These are phyloP conservation scores for Callopanchax toddi DNA, from an alignment of 2,113 vertebrate species.

Conservation along the genomic window DNA sequence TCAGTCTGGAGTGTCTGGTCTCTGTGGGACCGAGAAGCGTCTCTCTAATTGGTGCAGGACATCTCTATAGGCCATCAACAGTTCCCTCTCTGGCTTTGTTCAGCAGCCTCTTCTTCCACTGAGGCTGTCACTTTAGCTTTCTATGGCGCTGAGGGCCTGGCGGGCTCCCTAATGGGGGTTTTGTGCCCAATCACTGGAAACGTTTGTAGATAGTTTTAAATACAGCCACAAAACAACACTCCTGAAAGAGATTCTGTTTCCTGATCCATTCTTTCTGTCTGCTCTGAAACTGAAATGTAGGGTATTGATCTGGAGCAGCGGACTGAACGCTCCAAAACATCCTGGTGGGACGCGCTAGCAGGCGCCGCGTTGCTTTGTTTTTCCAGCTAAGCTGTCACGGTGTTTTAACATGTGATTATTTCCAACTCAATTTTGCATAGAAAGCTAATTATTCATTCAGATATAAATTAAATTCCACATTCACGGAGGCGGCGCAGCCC, in stretches of 20 bases:
- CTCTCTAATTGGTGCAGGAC: slow-evolving; percentile 75
- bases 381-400: slow-evolving; percentile 53
- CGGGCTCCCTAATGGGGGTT: slow-evolving; percentile 39
- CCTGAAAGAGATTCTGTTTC: slow-evolving; percentile 1
- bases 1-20: slow-evolving; percentile 74
- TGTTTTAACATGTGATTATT: slow-evolving; percentile 66
- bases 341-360: slow-evolving; percentile 35
- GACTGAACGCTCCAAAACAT: slow-evolving; percentile 27
- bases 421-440: slow-evolving; percentile 80
- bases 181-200: slow-evolving; percentile 42
- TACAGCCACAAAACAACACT: slow-evolving; percentile 9
- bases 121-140: slow-evolving; percentile 74
- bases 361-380: slow-evolving; percentile 54
- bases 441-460: slow-evolving; percentile 82
- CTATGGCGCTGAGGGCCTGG: slow-evolving; percentile 54
- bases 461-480: slow-evolving; percentile 83
- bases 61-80: slow-evolving; percentile 67
- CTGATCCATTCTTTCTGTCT: slow-evolving; percentile 22
- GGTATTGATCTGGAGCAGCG: slow-evolving; percentile 26
- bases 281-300: slow-evolving; percentile 9
- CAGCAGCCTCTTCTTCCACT: slow-evolving; percentile 59
- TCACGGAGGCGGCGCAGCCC: slow-evolving; percentile 62
- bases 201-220: slow-evolving; percentile 27
- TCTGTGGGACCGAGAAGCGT: slow-evolving; percentile 63
- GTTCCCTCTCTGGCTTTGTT: slow-evolving; percentile 71